These are phyloP conservation scores for Glandiceps talaboti DNA, from an alignment of 53 echinoderm and acorn worm species.

Conservation along the genomic window DNA sequence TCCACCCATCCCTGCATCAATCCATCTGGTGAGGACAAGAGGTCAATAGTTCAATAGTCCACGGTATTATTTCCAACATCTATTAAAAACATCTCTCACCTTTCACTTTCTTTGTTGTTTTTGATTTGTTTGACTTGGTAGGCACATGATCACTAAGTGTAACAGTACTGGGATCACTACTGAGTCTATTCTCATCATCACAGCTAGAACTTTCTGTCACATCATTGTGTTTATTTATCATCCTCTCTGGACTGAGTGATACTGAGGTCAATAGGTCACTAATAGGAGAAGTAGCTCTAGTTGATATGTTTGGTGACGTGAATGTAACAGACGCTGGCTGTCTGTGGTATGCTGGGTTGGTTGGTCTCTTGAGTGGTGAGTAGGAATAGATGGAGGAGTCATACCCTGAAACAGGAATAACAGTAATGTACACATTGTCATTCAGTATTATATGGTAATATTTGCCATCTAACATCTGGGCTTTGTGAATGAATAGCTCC, in stretches of 20 bases:
- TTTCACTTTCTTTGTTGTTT: too few species aligned
- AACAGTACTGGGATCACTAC: neutral
- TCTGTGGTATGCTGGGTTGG: neutral
- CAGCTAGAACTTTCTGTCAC: neutral
- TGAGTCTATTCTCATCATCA: neutral
- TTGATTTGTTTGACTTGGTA: neutral
- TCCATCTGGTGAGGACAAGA: too few species aligned
- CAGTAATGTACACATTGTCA: too few species aligned
- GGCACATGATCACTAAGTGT: neutral
- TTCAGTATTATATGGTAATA: too few species aligned
- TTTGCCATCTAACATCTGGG: too few species aligned
- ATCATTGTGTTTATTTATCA: neutral
- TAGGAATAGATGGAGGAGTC: neutral
- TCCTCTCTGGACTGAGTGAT: too few species aligned
- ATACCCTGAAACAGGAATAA: too few species aligned
- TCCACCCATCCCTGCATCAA: too few species aligned
- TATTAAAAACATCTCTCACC: too few species aligned
- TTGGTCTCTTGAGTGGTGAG: neutral
- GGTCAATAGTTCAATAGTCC: too few species aligned
- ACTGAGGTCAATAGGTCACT: neutral
- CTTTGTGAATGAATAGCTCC: too few species aligned
- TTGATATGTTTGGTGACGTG: neutral
- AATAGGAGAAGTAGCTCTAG: neutral
- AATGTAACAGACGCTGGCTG: neutral
- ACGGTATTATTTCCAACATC: too few species aligned